Percentiles rank a stretch among this genome's conserved stretches.
phyloP scores from a whole-genome alignment of 2,888 invertebrate genomes.

The Neuroscelio doddi region DNA sequence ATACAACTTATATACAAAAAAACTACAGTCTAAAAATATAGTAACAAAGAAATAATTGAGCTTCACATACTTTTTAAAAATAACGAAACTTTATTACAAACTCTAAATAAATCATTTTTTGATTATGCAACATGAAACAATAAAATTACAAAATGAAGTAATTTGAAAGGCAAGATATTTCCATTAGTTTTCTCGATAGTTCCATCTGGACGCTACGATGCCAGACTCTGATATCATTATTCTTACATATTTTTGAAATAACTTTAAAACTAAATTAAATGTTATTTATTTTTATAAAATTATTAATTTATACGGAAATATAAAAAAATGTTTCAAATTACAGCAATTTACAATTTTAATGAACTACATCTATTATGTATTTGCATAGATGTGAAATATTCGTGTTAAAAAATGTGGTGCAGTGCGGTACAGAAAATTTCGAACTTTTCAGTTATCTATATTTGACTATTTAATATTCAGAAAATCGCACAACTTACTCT shows the following conservation, averaged over 20 bases:
- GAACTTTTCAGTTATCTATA: no score
- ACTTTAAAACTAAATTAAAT: neutral
- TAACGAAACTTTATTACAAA: neutral
- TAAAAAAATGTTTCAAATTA: no score
- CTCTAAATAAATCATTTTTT: neutral
- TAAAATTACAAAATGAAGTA: neutral
- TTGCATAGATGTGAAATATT: neutral
- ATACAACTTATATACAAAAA: neutral
- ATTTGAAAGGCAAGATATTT: constrained; percentile 64
- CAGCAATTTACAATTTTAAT: no score
- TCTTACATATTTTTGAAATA: constrained; percentile 37
- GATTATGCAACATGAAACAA: neutral
- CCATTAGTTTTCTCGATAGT: constrained; percentile 65
- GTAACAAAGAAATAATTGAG: neutral
- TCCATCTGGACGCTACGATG: constrained; percentile 58
- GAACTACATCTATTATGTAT: no score
- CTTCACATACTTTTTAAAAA: neutral
- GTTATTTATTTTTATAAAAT: neutral
- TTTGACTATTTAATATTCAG: no score
- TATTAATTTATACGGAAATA: no score
- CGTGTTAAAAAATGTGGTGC: no score
- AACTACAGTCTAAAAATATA: neutral
- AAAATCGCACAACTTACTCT: no score
- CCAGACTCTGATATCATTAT: constrained; percentile 54
- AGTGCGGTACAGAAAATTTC: no score